These are phyloP conservation scores for Scolopax rusticola DNA, from an alignment of 2,797 vertebrate species.

Conservation along the genomic window DNA sequence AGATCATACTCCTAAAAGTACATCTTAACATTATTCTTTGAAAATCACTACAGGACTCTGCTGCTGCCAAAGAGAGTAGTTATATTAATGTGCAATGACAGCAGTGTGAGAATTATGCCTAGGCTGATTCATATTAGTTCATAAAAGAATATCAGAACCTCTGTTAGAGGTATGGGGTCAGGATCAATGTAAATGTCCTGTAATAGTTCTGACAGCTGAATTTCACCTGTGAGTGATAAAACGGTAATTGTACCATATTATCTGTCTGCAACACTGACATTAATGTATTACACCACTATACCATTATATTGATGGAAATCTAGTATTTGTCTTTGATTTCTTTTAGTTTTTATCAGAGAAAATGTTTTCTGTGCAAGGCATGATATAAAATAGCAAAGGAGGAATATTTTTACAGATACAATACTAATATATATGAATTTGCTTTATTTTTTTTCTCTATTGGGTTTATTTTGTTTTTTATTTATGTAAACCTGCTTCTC, in stretches of 20 bases:
- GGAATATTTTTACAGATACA: neutral
- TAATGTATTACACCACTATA: neutral
- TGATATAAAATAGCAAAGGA: neutral
- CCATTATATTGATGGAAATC: neutral
- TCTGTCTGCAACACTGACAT: neutral
- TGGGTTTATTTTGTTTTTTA: neutral
- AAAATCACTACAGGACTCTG: neutral
- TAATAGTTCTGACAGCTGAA: conserved; percentile 31
- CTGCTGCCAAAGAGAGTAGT: neutral
- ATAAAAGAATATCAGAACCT: neutral
- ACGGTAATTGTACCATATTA: conserved; percentile 11
- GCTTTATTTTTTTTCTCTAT: neutral
- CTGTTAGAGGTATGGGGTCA: neutral
- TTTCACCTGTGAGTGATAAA: neutral
- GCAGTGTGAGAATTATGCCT: neutral
- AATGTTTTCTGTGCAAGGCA: conserved; percentile 9
- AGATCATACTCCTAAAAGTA: neutral
- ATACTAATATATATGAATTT: conserved; percentile 1
- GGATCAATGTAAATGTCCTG: neutral
- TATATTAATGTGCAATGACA: neutral
- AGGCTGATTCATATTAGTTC: neutral
- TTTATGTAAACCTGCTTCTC: neutral
- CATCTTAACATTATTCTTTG: neutral
- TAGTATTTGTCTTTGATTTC: conserved; percentile 33
- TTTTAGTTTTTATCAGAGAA: conserved; percentile 34